Evolutionary conservation across 2,797 vertebrate species (phyloP), one percentile per base, ranked within the genome.

Genomic region (Argyrosomus regius): DNA sequence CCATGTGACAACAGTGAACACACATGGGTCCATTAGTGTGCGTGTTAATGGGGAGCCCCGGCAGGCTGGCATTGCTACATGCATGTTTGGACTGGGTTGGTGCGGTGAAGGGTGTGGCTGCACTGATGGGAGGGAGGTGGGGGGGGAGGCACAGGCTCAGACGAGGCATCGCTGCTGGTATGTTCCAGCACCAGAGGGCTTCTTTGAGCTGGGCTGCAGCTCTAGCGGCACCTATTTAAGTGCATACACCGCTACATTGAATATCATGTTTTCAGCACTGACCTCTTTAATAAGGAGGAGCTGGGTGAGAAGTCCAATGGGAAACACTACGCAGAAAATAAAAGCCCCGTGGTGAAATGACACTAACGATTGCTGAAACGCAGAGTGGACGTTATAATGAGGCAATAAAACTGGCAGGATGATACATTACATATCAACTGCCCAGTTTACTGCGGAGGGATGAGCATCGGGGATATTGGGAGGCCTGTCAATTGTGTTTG

Each of bases 131-230:
- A 83, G 64, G 28, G 65, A 31, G 31, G 31, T 4, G 4, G 28
- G 63, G 72, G 78, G 63, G 69, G 77, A 66, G 86, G 91, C 92
- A 89, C 88, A 88, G 74, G 88, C 90, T 93, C 87, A 87, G 77
- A 69, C 50, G 54, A 81, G 80, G 86, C 88, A 78, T 72, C 77
- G 72, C 79, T 82, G 71, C 75, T 78, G 72, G 64, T 46, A 63
- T 26, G 50, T 7, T 83, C 63, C 35, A 5, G 67, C 59, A 61
- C 63, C 72, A 74, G 57, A 62, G 73, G 85, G 61, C 58, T 61
- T 74, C 61, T 45, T 46, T 2, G 39, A 76, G 69, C 61, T 20
- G 56, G 31, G 64, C 43, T 31, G 52, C 46, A 22, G 68, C 35
- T 64, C 43, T 43, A 60, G 17, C 52, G 2, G 59, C 2, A 4